phyloP scores from a whole-genome alignment of 2,797 vertebrate species.

The Ibycter americanus region DNA sequence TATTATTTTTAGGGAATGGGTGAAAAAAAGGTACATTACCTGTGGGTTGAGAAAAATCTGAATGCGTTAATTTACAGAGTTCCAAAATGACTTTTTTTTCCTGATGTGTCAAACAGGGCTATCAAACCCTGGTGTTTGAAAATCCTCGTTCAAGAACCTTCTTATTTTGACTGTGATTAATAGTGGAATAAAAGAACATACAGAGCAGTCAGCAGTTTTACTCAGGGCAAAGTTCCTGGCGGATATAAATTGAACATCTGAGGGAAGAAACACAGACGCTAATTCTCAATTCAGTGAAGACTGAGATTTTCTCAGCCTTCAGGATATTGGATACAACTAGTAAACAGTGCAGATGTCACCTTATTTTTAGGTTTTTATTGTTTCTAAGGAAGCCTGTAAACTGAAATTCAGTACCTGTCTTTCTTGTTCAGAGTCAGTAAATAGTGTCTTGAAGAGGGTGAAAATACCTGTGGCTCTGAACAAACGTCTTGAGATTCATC shows the following conservation, averaged over 20 bases:
- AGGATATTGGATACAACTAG: not conserved
- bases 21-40: not conserved
- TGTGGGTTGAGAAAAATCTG: not conserved
- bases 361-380: not conserved
- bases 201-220: not conserved
- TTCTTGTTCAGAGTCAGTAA: not conserved
- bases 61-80: not conserved
- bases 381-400: not conserved
- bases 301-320: not conserved
- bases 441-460: not conserved
- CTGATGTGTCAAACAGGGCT: not conserved
- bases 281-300: not conserved
- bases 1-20: not conserved
- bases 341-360: not conserved
- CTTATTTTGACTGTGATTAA: not conserved
- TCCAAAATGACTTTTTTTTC: not conserved
- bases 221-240: not conserved
- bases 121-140: not conserved
- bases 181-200: not conserved
- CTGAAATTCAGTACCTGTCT: not conserved
- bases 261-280: not conserved
- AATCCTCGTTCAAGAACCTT: not conserved
- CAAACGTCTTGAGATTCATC: not conserved
- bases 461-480: not conserved
- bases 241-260: slow-evolving; percentile 1